Base-by-base conservation (phyloP, 1,140 invertebrate species). In the Drosophila saltans region DNA sequence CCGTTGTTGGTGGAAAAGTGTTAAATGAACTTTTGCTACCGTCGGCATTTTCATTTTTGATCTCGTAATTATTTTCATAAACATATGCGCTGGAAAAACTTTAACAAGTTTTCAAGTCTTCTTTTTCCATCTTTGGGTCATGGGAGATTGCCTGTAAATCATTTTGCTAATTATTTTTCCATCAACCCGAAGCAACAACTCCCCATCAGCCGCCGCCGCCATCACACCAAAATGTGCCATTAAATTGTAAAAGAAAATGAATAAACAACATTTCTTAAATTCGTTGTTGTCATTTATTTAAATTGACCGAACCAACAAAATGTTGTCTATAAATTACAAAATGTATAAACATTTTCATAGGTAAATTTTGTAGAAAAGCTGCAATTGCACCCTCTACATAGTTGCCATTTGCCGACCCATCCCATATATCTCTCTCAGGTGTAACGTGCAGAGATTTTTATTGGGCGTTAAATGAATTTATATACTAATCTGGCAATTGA, bases 401-500 rank as follows among this genome's bases (percentile, higher is more conserved):
- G 72, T 76, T 76, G 72, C 74, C 26, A 64, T 21, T 75, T 72
- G 65, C 73, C 36, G 45, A 36, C 33, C 6, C 16, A 33, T 39
- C n/a, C 16, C 33, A 40, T 62, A 40, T 45, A 26, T 45, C 24
- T 43, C 72, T 56, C 66, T 62, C 66, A 76, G 75, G 73, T 78
- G 75, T 69, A 72, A 88, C 80, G 80, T 83, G 84, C 78, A 89
- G 80, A 88, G 62, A 89, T 78, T 64, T 88, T 89, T 88, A 88
- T 88, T 88, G 58, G 65, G 84, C 84, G 84, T 88, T 89, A 89
- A 88, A 88, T 88, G 84, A 88, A 88, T 88, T 89, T 89, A 81
- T 89, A 80, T n/a, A 43, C 10, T 43, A 48, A 26, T 81, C 76
- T 80, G 59, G 73, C 69, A 66, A 57, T 61, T 62, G 61, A 45